phyloP scores from a whole-genome alignment of 2,113 vertebrate species.

The Oryzias curvinotus region DNA sequence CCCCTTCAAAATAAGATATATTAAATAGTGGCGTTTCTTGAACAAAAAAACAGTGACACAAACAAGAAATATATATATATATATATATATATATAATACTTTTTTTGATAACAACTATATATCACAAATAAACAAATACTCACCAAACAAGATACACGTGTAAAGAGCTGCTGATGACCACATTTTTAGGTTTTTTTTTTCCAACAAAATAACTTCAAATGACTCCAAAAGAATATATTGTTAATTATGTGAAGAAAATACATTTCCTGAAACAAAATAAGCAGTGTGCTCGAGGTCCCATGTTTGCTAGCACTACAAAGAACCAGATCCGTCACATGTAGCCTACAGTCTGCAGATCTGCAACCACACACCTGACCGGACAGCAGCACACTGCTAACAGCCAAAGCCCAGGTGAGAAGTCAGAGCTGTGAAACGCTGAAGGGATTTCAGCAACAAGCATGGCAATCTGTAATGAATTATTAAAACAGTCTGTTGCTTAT shows the following conservation, averaged over 20 bases:
- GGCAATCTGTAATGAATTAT: constrained; percentile 70
- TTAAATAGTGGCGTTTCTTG: too few relatives aligned
- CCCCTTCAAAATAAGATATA: background rate
- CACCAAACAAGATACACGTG: constrained; percentile 64
- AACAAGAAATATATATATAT: too few relatives aligned
- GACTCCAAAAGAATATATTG: constrained; percentile 9
- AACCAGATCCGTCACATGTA: background rate
- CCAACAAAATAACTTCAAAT: background rate
- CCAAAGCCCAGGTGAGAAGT: constrained; percentile 56
- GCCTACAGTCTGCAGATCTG: constrained; percentile 9
- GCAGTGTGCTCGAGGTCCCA: constrained; percentile 15
- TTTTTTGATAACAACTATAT: too few relatives aligned
- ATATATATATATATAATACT: too few relatives aligned
- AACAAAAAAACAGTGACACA: too few relatives aligned
- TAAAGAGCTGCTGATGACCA: constrained; percentile 23
- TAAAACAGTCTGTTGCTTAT: constrained; percentile 63
- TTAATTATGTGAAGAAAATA: background rate
- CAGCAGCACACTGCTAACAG: constrained; percentile 26
- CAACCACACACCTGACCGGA: constrained; percentile 52
- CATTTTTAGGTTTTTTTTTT: constrained; percentile 39
- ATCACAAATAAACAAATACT: constrained; percentile 27
- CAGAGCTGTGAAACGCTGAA: constrained; percentile 64
- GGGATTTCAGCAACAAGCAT: constrained; percentile 61
- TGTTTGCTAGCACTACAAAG: constrained; percentile 2
- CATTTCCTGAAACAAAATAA: constrained; percentile 1